Evolutionary conservation across 2,888 invertebrate genomes (phyloP), one percentile per base, ranked within the genome.

Genomic region (Aspidiotus destructor): DNA sequence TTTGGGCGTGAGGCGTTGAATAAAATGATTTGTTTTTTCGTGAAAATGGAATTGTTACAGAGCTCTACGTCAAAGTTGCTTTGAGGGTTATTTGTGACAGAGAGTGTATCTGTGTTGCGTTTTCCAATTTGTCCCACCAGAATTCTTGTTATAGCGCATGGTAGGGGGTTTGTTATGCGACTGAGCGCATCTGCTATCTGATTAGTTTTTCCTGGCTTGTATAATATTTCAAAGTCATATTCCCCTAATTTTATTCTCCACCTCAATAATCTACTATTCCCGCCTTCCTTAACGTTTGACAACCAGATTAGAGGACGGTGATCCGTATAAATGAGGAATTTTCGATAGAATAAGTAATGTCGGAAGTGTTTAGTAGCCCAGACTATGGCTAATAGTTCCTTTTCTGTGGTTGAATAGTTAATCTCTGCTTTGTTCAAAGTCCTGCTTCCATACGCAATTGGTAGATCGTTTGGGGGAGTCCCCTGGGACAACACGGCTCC

Each of bases 361-460:
- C 73, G 61, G 61, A 74, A 75, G 71, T 73, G 71, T 67, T 74
- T 73, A 11, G 73, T 70, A 42, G 74, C 72, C 71, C 72, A 75
- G n/a, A 75, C 72, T 1, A 76, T 73, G 16, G 74, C 75, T 52
- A 75, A 62, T 7, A 75, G 69, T 72, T 75, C 75, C 68, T 72
- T 73, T 73, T 76, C 74, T 9, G 68, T 74, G 13, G 73, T 73
- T 1, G 69, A 70, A 63, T 74, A 75, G 57, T 74, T 74, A 53
- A 48, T 68, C 72, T 76, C 74, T 2, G 74, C 71, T 67, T 71
- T 70, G 69, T 74, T 75, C 44, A 76, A 65, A 10, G 73, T 73
- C 57, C 75, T 67, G 8, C 73, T 73, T 8, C 74, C 73, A 69
- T 74, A 76, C 8, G 74, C 74, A 11, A 76, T 72, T 11, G 76